A percentile compares a stretch with the other conserved stretches of the same genome.
These are phyloP conservation scores for Cosmia trapezina DNA, from an alignment of 2,888 invertebrate species.

Conservation along the genomic window DNA sequence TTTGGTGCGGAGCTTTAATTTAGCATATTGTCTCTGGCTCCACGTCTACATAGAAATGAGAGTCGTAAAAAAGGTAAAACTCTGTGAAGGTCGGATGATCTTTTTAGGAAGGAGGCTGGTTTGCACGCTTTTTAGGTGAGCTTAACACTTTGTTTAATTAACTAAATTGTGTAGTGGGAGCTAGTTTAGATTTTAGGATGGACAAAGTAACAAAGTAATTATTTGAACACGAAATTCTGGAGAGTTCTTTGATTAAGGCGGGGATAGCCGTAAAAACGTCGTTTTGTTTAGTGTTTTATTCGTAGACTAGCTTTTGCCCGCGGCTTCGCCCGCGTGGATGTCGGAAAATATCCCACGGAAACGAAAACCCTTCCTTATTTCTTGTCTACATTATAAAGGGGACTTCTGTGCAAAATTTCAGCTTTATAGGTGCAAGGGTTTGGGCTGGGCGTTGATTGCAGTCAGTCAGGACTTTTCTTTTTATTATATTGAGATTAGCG, in stretches of 20 bases:
- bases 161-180: conserved; percentile 43
- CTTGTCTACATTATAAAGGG: no score
- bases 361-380: no score
- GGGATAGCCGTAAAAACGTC: no score
- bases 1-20: conserved; percentile 74
- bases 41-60: conserved; percentile 65
- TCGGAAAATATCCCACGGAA: no score
- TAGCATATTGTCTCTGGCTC: conserved; percentile 74
- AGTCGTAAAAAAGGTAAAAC: conserved; percentile 63
- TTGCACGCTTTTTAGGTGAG: conserved; percentile 56
- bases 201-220: conserved; percentile 26
- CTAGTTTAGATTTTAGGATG: conserved; percentile 31
- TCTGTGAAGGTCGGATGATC: conserved; percentile 54
- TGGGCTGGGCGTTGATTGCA: no score
- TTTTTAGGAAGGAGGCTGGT: conserved; percentile 59
- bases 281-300: no score
- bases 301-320: no score
- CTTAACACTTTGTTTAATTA: conserved; percentile 60
- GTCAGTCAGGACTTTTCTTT: no score
- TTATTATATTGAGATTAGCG: no score
- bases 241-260: neutral
- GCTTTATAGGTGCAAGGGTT: no score
- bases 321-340: no score
- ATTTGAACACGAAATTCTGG: conserved; percentile 16
- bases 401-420: no score